Conservation (phyloP, 2,113 vertebrate genomes). For the Nannobrachium achirus region DNA sequence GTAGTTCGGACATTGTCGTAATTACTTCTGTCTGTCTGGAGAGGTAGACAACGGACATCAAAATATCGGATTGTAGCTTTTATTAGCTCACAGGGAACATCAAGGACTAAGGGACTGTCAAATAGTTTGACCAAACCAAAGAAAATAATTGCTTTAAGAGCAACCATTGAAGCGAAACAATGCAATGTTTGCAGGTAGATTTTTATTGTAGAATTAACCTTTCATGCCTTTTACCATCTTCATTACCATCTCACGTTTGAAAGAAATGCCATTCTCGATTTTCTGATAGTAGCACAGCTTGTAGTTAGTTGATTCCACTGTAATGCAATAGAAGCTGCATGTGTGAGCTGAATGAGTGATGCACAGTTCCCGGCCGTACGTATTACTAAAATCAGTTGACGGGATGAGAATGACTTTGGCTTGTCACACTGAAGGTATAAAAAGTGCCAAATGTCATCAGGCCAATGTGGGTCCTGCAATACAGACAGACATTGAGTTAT, state of each 20-base stretch:
- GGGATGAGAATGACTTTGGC: constrained; percentile 21
- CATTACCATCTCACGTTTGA: constrained; percentile 11
- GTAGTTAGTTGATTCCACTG: constrained; percentile 22
- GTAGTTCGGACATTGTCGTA: too few species aligned
- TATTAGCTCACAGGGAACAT: too few species aligned
- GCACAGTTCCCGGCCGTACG: too few species aligned
- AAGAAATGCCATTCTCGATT: constrained; percentile 12
- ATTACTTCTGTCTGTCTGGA: too few species aligned
- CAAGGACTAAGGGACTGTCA: too few species aligned
- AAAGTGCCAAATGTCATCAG: background rate
- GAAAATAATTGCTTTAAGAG: too few species aligned
- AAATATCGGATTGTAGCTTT: too few species aligned
- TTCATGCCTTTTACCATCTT: constrained; percentile 4
- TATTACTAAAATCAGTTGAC: constrained; percentile 1
- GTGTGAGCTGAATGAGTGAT: constrained; percentile 29
- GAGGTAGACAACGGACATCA: too few species aligned
- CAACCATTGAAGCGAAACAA: too few species aligned
- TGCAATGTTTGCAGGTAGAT: too few species aligned
- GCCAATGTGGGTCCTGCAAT: background rate
- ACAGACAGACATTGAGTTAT: background rate
- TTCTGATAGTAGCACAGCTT: constrained; percentile 6
- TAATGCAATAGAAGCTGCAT: constrained; percentile 51
- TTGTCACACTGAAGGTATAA: background rate
- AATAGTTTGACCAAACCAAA: too few species aligned
- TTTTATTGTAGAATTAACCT: too few species aligned